A percentile compares a stretch with the other conserved stretches of the same genome.
Conservation (phyloP, 2,797 vertebrate genomes). For the Onychomys arenicola region DNA sequence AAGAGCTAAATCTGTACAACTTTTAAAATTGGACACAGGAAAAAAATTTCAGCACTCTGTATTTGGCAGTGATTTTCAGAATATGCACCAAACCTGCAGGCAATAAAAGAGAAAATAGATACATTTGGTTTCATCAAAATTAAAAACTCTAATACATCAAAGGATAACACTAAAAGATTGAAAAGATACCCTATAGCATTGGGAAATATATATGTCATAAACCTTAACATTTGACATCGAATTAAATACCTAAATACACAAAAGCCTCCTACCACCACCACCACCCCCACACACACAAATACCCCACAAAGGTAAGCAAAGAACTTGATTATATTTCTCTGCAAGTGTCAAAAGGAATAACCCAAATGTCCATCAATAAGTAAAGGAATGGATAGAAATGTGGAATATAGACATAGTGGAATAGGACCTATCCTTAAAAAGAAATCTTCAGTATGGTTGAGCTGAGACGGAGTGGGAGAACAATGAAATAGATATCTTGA, state of each 20-base stretch:
- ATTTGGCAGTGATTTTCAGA: background rate
- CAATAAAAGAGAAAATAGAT: constrained; percentile 18
- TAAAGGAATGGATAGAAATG: background rate
- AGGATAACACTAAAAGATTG: background rate
- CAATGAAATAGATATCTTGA: no score
- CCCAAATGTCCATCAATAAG: background rate
- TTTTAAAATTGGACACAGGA: background rate
- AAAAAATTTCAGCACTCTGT: background rate
- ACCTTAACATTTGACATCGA: background rate
- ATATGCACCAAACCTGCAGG: background rate
- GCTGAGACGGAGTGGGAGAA: no score
- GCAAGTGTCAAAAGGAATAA: background rate
- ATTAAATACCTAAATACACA: background rate
- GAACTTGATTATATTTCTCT: background rate
- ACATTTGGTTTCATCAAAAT: background rate
- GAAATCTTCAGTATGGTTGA: background rate
- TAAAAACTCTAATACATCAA: background rate
- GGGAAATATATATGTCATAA: background rate
- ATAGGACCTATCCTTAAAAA: background rate
- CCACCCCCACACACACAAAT: background rate
- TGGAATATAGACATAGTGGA: background rate
- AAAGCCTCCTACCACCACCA: background rate
- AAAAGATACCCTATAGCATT: background rate
- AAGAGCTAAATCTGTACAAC: background rate
- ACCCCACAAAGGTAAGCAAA: background rate